Percentiles rank a stretch among this genome's conserved stretches.
Conservation (phyloP, 1,140 invertebrate genomes). For the Phocides pigmalion region DNA sequence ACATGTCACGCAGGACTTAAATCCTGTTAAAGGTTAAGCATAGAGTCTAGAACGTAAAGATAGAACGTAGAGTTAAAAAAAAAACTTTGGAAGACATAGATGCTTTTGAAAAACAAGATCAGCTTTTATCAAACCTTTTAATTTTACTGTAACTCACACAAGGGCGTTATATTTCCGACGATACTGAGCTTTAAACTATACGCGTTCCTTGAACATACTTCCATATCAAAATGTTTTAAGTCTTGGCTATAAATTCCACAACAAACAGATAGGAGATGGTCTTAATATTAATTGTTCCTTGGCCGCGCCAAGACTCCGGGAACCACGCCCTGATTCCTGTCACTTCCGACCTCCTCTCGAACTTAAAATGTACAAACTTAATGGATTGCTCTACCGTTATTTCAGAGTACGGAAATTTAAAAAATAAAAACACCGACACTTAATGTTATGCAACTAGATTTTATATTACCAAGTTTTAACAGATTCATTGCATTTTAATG, state of each 20-base stretch:
- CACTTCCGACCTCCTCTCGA: background rate
- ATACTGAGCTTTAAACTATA: too few species aligned
- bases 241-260: background rate
- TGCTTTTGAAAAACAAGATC: too few species aligned
- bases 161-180: too few species aligned
- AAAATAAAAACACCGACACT: too few species aligned
- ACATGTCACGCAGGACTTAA: too few species aligned
- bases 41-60: too few species aligned
- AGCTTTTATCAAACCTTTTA: too few species aligned
- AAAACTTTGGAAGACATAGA: too few species aligned
- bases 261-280: constrained; percentile 17
- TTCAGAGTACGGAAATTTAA: background rate
- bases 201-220: background rate
- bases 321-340: constrained; percentile 2
- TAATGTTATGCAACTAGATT: background rate
- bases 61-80: too few species aligned
- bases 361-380: constrained; percentile 11
- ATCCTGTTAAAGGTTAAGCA: too few species aligned
- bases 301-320: constrained; percentile 12
- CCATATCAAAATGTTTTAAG: background rate
- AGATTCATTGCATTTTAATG: too few species aligned
- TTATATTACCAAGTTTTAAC: background rate
- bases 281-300: constrained; percentile 34
- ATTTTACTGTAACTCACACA: too few species aligned
- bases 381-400: constrained; percentile 8